phyloP scores from a whole-genome alignment of 2,113 vertebrate genomes.

The Oriolus oriolus region DNA sequence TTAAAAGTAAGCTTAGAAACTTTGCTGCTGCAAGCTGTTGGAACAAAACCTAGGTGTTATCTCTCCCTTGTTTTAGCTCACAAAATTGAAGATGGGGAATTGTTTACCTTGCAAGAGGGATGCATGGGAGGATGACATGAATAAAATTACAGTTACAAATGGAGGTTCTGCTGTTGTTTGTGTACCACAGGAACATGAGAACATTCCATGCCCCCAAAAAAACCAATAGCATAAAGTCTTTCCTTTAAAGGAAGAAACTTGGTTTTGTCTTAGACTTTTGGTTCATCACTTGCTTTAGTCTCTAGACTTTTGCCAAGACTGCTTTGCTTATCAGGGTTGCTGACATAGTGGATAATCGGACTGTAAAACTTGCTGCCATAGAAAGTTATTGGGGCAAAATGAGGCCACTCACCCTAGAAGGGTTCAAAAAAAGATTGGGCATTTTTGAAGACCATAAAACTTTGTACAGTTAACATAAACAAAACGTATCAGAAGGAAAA shows the following conservation, averaged over 20 bases:
- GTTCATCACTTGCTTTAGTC: neutral
- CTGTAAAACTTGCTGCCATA: neutral
- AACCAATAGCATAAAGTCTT: neutral
- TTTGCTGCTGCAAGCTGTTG: neutral
- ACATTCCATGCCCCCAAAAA: neutral
- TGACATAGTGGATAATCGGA: neutral
- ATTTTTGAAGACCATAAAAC: neutral
- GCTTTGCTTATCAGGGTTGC: neutral
- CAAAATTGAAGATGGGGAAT: neutral
- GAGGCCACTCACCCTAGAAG: neutral
- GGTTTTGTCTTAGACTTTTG: neutral
- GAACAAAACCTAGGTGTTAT: neutral
- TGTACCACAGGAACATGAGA: neutral
- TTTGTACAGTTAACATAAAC: neutral
- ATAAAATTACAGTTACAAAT: neutral
- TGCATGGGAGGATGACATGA: neutral
- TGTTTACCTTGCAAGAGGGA: neutral
- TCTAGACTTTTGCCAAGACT: neutral
- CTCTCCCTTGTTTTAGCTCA: neutral
- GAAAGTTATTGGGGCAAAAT: neutral
- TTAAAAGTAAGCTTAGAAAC: neutral
- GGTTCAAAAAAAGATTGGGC: neutral
- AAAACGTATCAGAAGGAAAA: neutral
- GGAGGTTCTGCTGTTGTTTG: neutral
- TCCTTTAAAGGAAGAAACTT: neutral